Evolutionary conservation across 30 jellyfish, hydroid and myxozoan genomes (phyloP), one percentile per base, ranked within the genome.

Genomic region (Turritopsis rubra): DNA sequence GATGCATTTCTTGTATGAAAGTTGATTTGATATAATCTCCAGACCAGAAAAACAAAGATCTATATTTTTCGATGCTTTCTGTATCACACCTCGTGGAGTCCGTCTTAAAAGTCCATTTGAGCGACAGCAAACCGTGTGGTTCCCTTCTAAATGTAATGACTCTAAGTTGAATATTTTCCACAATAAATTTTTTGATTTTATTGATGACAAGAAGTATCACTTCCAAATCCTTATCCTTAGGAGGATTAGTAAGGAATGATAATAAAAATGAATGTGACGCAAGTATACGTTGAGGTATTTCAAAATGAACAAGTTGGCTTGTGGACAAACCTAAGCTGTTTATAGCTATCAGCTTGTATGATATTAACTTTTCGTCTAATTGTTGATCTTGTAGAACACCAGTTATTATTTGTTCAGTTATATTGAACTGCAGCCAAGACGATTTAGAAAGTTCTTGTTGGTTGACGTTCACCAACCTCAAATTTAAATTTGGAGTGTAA

Each of bases 401-500:
- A 27, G 54, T 25, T 0, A 82, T 65, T 3, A 1, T 30, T 65
- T 82, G 88, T 23, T 30, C 73, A 26, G 29, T 82, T 26, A 13
- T 73, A 82, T 71, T 28, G 29, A 82, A 65, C 30, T 68, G 23
- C 22, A 82, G 31, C 88, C 88, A 82, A 28, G 53, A 68, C 8
- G 77, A 68, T n/a, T 8, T 7, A 27, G 16, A 7, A n/a, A 68
- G 30, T 27, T n/a, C 31, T 7, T 19, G 0, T 17, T n/a, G 13
- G 22, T 25, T 18, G 1, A 29, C 25, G 66, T 31, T 65, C 0
- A 17, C 28, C 28, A 82, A 20, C 18, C 29, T 82, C 68, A 82
- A 29, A 65, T 21, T 25, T 20, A 82, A 52, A 71, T 82, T 82
- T 23, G 76, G 27, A 18, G 88, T 82, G 66, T 41, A 65, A 18